Evolutionary conservation across 92 coral and sea anemone species (phyloP).

Genomic region (Palythoa caribaeorum): DNA sequence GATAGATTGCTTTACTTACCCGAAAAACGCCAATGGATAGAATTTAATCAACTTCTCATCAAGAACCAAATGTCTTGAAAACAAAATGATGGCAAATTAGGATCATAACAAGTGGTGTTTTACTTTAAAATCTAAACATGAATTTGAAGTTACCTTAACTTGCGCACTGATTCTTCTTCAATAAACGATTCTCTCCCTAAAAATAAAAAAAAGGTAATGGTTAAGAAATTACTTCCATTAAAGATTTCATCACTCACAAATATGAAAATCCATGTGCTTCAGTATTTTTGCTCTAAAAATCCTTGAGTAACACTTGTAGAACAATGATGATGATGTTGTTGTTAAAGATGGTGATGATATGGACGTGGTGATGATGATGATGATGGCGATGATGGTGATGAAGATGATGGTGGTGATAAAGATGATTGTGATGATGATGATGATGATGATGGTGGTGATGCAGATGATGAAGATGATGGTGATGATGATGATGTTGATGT

Average conservation of each 20-base stretch:
- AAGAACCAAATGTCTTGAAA: conserved; percentile 9
- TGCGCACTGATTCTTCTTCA: neutral
- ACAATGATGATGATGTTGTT: too few relatives aligned
- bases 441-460: too few relatives aligned
- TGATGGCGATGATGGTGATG: too few relatives aligned
- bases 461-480: too few relatives aligned
- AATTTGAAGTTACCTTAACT: neutral
- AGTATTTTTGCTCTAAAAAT: neutral
- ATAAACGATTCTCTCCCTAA: neutral
- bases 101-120: neutral
- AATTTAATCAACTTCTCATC: conserved; percentile 6
- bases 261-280: neutral
- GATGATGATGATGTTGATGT: too few relatives aligned
- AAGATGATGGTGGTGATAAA: too few relatives aligned
- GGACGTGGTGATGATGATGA: too few relatives aligned
- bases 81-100: neutral
- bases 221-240: neutral
- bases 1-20: neutral
- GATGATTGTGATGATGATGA: too few relatives aligned
- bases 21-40: conserved; percentile 6
- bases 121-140: neutral
- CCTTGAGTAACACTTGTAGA: too few relatives aligned
- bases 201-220: neutral
- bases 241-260: too few relatives aligned
- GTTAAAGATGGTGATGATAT: too few relatives aligned